phyloP scores from a whole-genome alignment of 2,888 invertebrate genomes.

The Acleris holmiana region DNA sequence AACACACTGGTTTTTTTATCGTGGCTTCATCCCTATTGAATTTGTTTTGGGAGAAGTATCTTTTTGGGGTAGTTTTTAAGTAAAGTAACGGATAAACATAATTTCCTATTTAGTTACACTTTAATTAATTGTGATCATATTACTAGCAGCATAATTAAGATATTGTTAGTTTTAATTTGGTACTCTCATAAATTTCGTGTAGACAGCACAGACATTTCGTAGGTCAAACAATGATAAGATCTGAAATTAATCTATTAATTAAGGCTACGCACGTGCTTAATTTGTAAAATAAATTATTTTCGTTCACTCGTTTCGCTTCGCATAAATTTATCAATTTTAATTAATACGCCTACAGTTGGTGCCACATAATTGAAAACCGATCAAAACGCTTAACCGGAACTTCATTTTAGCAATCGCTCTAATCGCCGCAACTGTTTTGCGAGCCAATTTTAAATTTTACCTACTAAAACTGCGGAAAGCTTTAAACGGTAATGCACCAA shows the following conservation, averaged over 20 bases:
- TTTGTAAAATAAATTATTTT: neutral
- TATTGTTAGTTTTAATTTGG: too few species aligned
- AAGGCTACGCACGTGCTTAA: neutral
- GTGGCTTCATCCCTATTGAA: too few species aligned
- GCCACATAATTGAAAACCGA: conserved; percentile 28
- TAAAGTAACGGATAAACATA: too few species aligned
- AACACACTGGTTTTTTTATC: too few species aligned
- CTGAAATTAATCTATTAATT: neutral
- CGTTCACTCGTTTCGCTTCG: conserved; percentile 3
- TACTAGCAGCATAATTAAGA: too few species aligned
- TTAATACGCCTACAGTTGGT: conserved; percentile 26
- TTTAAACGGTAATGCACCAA: conserved; percentile 80
- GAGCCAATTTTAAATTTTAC: conserved; percentile 74
- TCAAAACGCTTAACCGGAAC: conserved; percentile 47
- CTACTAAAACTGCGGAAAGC: conserved; percentile 62
- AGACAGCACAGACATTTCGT: too few species aligned
- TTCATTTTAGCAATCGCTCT: conserved; percentile 56
- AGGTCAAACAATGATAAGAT: too few species aligned
- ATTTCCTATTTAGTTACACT: too few species aligned
- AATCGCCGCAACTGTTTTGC: conserved; percentile 65
- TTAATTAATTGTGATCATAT: too few species aligned
- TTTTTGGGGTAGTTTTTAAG: too few species aligned
- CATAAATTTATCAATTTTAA: conserved; percentile 35
- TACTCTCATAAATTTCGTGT: too few species aligned
- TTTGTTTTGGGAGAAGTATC: too few species aligned